These are phyloP conservation scores for Nymphalis io DNA, from an alignment of 1,140 invertebrate genomes.

Conservation along the genomic window DNA sequence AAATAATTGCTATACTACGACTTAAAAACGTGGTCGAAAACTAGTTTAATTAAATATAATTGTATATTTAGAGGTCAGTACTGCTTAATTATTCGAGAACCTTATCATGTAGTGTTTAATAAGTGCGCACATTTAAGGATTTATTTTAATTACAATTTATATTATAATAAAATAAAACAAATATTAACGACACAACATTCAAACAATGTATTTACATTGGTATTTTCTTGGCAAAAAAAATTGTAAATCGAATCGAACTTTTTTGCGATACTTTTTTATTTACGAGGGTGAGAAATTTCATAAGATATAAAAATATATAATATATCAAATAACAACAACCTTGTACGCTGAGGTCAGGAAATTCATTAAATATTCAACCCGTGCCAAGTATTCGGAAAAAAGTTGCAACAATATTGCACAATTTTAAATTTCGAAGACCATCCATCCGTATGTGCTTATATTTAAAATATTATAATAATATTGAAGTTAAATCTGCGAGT, in stretches of 20 bases:
- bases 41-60: not conserved
- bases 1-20: not conserved
- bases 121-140: not conserved
- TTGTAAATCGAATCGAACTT: too few species aligned
- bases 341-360: constrained; percentile 16
- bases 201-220: not conserved
- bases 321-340: constrained; percentile 9
- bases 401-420: constrained; percentile 24
- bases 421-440: constrained; percentile 8
- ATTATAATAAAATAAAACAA: not conserved
- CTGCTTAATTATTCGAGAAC: not conserved
- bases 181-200: not conserved
- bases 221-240: too few species aligned
- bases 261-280: too few species aligned
- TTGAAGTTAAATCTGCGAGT: not conserved
- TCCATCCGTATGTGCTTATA: not conserved
- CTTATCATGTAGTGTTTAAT: not conserved
- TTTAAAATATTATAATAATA: constrained; percentile 7
- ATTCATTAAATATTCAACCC: constrained; percentile 14
- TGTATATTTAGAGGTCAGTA: not conserved
- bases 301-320: not conserved
- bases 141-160: not conserved
- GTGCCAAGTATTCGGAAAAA: constrained; percentile 25
- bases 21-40: not conserved
- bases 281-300: not conserved